Conservation (phyloP, 2,113 vertebrate genomes). For the Diphyllodes magnificus region DNA sequence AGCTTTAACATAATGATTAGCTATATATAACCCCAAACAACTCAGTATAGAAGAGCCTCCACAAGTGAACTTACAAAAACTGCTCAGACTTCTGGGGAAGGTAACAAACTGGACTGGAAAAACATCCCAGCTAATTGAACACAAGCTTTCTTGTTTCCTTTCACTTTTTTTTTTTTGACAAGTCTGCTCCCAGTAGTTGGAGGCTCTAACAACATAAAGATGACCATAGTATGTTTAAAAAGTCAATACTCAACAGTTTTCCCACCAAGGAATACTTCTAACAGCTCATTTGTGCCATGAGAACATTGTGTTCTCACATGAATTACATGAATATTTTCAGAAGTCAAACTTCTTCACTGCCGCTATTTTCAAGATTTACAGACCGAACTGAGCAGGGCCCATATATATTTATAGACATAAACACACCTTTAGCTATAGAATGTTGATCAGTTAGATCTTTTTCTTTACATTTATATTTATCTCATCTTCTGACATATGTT, state of each 20-base stretch:
- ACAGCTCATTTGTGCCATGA: not conserved
- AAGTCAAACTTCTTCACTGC: not conserved
- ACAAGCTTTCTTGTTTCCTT: not conserved
- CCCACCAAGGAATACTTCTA: not conserved
- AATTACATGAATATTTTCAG: not conserved
- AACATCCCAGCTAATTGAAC: not conserved
- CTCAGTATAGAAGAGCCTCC: not conserved
- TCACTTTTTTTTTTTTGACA: not conserved
- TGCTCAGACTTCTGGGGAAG: not conserved
- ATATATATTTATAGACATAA: not conserved
- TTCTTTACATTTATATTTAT: not conserved
- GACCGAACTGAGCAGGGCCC: not conserved
- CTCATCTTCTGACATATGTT: not conserved
- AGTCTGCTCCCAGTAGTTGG: not conserved
- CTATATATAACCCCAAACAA: not conserved
- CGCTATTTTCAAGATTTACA: not conserved
- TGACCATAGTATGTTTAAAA: not conserved
- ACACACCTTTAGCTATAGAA: not conserved
- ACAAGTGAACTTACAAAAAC: not conserved
- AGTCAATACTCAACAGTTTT: not conserved
- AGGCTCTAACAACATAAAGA: not conserved
- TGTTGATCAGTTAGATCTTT: not conserved
- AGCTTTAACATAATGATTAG: not conserved
- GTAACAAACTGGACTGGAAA: not conserved
- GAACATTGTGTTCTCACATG: not conserved